Evolutionary conservation across 2,797 vertebrate species (phyloP).

Genomic region (Sciaenops ocellatus): DNA sequence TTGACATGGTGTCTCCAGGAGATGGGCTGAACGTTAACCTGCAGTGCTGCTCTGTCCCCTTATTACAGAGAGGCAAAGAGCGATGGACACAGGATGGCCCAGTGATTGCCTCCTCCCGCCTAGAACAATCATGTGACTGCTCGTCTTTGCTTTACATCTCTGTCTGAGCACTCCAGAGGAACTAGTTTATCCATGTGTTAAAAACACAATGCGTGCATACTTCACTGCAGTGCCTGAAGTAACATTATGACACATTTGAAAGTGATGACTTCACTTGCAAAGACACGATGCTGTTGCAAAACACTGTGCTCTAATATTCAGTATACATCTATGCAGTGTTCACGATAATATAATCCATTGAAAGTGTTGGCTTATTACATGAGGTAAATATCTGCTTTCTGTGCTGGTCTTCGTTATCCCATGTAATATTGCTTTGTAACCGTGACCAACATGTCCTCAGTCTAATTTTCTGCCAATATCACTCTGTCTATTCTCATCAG

Average conservation of each 20-base stretch:
- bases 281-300: conserved; percentile 7
- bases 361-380: not conserved
- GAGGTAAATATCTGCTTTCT: conserved; percentile 15
- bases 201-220: conserved; percentile 57
- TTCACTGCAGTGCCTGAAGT: conserved; percentile 52
- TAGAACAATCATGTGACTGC: conserved; percentile 32
- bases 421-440: conserved; percentile 24
- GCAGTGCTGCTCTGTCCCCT: conserved; percentile 57
- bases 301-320: not conserved
- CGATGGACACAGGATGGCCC: conserved; percentile 22
- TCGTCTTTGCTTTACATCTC: conserved; percentile 31
- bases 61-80: conserved; percentile 43
- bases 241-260: conserved; percentile 53
- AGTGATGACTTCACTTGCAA: conserved; percentile 23
- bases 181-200: conserved; percentile 69
- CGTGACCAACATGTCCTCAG: conserved; percentile 50
- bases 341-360: not conserved
- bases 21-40: conserved; percentile 73
- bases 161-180: conserved; percentile 35
- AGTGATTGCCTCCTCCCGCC: conserved; percentile 17
- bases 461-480: conserved; percentile 63
- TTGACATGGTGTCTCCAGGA: conserved; percentile 81
- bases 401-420: conserved; percentile 24
- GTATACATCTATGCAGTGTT: not conserved
- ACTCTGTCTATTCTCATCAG: conserved; percentile 52